Conservation (phyloP, 2,797 vertebrate species). For the Lutjanus campechanus region DNA sequence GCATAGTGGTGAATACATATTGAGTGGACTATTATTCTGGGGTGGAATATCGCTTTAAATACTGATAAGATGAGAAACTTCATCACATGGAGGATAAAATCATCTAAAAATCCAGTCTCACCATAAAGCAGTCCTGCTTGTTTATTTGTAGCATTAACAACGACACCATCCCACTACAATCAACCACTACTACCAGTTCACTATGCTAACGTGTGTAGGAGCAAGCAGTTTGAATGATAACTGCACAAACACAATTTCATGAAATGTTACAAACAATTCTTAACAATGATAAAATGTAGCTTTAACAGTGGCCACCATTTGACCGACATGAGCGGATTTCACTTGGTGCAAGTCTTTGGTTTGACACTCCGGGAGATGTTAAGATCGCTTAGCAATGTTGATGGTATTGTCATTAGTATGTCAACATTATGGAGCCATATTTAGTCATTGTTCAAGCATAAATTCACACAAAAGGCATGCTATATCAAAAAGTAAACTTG, state of each 20-base stretch:
- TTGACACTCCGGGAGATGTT: not conserved
- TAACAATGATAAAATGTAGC: not conserved
- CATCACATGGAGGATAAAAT: not conserved
- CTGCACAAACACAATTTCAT: not conserved
- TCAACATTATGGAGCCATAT: not conserved
- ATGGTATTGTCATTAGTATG: not conserved
- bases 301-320: not conserved
- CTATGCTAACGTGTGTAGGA: not conserved
- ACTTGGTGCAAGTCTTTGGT: not conserved
- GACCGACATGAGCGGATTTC: not conserved
- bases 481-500: too few species aligned
- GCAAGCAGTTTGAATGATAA: not conserved
- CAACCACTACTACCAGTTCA: constrained; percentile 4
- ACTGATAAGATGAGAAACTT: not conserved
- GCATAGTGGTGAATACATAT: too few species aligned
- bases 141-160: not conserved
- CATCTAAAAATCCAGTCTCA: not conserved
- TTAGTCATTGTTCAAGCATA: not conserved
- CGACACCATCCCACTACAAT: constrained; percentile 3
- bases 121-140: not conserved
- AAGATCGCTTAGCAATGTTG: not conserved
- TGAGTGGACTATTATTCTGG: too few species aligned
- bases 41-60: too few species aligned
- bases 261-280: not conserved
- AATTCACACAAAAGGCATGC: not conserved